These are phyloP conservation scores for Conus betulinus DNA, from an alignment of 1,140 invertebrate species.

Conservation along the genomic window DNA sequence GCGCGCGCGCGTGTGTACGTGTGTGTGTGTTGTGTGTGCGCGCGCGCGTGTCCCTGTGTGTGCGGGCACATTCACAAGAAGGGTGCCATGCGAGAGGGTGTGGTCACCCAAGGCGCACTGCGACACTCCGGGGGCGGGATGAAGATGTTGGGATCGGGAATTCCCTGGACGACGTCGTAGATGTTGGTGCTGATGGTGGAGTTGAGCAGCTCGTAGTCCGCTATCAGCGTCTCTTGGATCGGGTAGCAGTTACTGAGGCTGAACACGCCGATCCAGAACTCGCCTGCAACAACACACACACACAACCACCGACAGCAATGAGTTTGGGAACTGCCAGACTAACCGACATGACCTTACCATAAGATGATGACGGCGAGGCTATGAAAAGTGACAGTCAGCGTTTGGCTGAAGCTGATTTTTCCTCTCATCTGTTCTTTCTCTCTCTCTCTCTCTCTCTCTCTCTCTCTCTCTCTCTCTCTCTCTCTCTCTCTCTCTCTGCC, in stretches of 20 bases:
- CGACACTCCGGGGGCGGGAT: constrained; percentile 51
- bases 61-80: constrained; percentile 8
- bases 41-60: neutral
- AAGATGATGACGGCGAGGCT: no score
- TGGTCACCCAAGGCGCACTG: constrained; percentile 31
- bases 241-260: constrained; percentile 55
- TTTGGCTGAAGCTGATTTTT: no score
- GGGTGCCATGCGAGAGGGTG: neutral
- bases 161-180: constrained; percentile 55
- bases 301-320: no score
- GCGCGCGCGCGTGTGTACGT: neutral
- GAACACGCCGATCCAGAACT: constrained; percentile 48
- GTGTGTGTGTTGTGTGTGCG: neutral
- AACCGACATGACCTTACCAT: no score
- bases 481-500: no score
- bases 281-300: constrained; percentile 51
- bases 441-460: no score
- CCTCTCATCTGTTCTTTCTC: no score
- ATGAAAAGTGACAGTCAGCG: no score
- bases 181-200: constrained; percentile 50
- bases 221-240: constrained; percentile 42
- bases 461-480: no score
- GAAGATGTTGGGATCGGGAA: constrained; percentile 54
- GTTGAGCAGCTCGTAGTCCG: constrained; percentile 39
- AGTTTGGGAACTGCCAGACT: no score